These are phyloP conservation scores for Thunnus albacares DNA, from an alignment of 2,797 vertebrate species.

Conservation along the genomic window DNA sequence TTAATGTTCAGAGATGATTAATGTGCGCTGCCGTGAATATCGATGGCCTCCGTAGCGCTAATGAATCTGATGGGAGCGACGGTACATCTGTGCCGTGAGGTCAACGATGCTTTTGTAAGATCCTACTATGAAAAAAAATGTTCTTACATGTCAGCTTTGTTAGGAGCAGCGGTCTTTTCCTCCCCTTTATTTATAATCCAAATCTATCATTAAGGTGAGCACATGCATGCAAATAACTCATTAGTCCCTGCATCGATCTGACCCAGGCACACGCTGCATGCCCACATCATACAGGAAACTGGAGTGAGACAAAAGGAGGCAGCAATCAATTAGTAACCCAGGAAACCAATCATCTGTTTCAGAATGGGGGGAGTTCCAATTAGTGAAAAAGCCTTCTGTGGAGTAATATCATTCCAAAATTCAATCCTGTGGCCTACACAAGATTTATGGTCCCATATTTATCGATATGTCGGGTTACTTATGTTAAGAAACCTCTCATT, in stretches of 20 bases:
- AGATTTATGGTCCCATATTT: slow-evolving; percentile 14
- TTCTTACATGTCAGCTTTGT: slow-evolving; percentile 41
- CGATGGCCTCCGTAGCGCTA: slow-evolving; percentile 50
- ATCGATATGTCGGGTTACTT: slow-evolving; percentile 43
- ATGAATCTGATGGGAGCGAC: slow-evolving; percentile 57
- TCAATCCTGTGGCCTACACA: slow-evolving; percentile 27
- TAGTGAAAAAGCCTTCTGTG: slow-evolving; percentile 73
- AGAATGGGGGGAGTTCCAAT: slow-evolving; percentile 71
- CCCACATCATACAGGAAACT: slow-evolving; percentile 58
- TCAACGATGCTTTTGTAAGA: slow-evolving; percentile 36
- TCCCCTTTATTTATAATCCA: neutral
- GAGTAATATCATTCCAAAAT: slow-evolving; percentile 52
- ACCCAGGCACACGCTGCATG: slow-evolving; percentile 46
- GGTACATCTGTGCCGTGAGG: slow-evolving; percentile 27
- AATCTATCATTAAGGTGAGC: slow-evolving; percentile 67
- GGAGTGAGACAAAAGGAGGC: slow-evolving; percentile 64
- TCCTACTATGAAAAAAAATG: slow-evolving; percentile 20
- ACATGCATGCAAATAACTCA: slow-evolving; percentile 76
- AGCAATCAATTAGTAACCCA: slow-evolving; percentile 76
- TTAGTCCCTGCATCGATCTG: slow-evolving; percentile 80
- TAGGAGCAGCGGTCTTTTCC: neutral
- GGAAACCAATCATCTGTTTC: slow-evolving; percentile 78
- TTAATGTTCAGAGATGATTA: slow-evolving; percentile 66
- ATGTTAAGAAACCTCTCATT: slow-evolving; percentile 15
- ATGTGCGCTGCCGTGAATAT: slow-evolving; percentile 54